phyloP scores from a whole-genome alignment of 1,140 invertebrate genomes.

The Drosophila sucinea region DNA sequence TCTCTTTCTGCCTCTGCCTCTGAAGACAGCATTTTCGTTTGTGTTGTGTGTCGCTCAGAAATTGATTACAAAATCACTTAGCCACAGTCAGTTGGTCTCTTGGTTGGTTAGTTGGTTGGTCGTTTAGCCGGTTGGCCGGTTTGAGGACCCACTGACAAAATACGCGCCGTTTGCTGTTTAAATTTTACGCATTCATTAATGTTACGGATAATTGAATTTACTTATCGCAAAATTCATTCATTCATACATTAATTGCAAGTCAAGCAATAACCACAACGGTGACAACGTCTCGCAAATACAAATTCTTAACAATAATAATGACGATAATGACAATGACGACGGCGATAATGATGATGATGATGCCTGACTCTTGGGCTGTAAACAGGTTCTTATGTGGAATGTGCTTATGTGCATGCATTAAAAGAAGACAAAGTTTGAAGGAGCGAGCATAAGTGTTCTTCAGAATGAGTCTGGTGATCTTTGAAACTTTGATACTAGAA shows the following conservation, averaged over 20 bases:
- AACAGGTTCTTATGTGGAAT: conserved; percentile 12
- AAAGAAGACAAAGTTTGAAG: no score
- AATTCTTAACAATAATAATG: conserved; percentile 13
- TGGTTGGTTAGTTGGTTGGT: background rate
- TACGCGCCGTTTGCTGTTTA: conserved; percentile 55
- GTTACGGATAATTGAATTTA: conserved; percentile 79
- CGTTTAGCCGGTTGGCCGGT: conserved; percentile 9
- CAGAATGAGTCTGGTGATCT: background rate
- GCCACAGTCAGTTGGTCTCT: conserved; percentile 42
- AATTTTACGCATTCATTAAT: conserved; percentile 80
- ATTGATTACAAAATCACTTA: conserved; percentile 72
- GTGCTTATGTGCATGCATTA: no score
- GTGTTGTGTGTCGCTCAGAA: conserved; percentile 38
- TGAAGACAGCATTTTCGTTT: background rate
- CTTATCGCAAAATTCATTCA: conserved; percentile 79
- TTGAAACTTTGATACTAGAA: no score
- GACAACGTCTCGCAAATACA: conserved; percentile 18
- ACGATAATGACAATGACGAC: conserved; percentile 4
- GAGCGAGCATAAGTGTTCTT: no score
- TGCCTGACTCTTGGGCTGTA: conserved; percentile 1
- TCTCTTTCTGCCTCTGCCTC: background rate
- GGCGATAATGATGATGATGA: background rate
- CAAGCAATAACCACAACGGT: conserved; percentile 37
- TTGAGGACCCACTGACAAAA: conserved; percentile 15
- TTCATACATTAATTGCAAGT: conserved; percentile 63